Percentiles rank a stretch among this genome's conserved stretches.
These are phyloP conservation scores for Diuraphis noxia DNA, from an alignment of 1,140 invertebrate species.

Conservation along the genomic window DNA sequence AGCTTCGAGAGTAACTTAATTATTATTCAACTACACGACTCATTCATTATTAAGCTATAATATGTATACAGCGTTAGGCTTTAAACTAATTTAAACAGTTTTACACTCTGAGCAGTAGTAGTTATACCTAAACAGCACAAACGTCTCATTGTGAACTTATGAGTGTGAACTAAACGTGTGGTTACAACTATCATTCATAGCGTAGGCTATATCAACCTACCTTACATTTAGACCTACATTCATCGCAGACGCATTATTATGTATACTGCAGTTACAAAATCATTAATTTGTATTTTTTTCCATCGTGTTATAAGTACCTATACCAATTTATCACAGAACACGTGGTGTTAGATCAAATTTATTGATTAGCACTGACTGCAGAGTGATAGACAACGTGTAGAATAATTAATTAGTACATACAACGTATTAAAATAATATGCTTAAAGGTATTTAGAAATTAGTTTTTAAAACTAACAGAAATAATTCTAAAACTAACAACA, in stretches of 20 bases:
- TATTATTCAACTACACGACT: constrained; percentile 37
- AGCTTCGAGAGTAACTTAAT: constrained; percentile 40
- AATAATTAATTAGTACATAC: constrained; percentile 5
- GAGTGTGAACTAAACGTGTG: constrained; percentile 16
- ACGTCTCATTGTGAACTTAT: neutral
- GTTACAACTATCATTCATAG: constrained; percentile 24
- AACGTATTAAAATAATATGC: neutral
- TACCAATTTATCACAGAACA: neutral
- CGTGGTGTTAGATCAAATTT: neutral
- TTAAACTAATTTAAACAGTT: constrained; percentile 11
- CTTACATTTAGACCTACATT: constrained; percentile 17
- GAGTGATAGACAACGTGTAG: neutral
- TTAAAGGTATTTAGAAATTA: constrained; percentile 16
- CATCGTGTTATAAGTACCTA: neutral
- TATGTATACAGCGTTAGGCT: neutral
- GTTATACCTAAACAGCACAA: neutral
- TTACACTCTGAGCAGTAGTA: neutral
- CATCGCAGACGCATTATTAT: neutral
- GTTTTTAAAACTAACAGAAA: neutral
- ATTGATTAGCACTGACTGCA: neutral
- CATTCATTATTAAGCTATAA: constrained; percentile 27
- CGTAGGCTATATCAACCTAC: constrained; percentile 17
- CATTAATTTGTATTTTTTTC: constrained; percentile 11
- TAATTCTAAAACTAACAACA: neutral
- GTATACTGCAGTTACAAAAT: neutral